Conservation (phyloP, 1,140 invertebrate species). For the Brachionus angularis region DNA sequence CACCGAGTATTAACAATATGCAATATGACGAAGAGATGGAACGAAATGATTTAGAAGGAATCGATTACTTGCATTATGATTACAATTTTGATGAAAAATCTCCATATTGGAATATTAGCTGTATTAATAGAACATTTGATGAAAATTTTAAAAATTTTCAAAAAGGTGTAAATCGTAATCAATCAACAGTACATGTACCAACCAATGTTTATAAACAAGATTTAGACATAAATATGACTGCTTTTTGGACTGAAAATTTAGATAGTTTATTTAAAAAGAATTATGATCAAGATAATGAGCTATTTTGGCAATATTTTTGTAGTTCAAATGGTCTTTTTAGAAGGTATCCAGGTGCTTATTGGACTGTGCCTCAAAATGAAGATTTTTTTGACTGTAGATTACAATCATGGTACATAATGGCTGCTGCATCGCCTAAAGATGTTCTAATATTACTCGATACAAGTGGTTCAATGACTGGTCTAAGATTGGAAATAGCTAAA, state of each 20-base stretch:
- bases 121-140: slow-evolving; percentile 27
- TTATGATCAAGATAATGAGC: slow-evolving; percentile 20
- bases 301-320: slow-evolving; percentile 45
- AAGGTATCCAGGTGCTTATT: slow-evolving; percentile 17
- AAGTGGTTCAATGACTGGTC: slow-evolving; percentile 93
- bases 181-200: slow-evolving; percentile 38
- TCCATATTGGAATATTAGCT: slow-evolving; percentile 33
- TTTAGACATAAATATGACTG: slow-evolving; percentile 25
- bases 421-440: slow-evolving; percentile 93
- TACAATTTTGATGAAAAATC: not conserved
- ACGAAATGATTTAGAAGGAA: not conserved
- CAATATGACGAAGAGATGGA: not conserved
- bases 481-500: slow-evolving; percentile 82
- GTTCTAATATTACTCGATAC: slow-evolving; percentile 90
- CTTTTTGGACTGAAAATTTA: slow-evolving; percentile 24
- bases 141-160: slow-evolving; percentile 30
- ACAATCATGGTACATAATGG: slow-evolving; percentile 75
- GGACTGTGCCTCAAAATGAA: slow-evolving; percentile 7
- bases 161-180: slow-evolving; percentile 21
- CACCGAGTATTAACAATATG: not conserved
- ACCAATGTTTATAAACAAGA: slow-evolving; percentile 34
- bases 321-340: slow-evolving; percentile 34
- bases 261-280: slow-evolving; percentile 28
- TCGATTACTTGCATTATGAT: not conserved
- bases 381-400: slow-evolving; percentile 44